phyloP scores from a whole-genome alignment of 2,797 vertebrate species.

The Danio albolineatus region DNA sequence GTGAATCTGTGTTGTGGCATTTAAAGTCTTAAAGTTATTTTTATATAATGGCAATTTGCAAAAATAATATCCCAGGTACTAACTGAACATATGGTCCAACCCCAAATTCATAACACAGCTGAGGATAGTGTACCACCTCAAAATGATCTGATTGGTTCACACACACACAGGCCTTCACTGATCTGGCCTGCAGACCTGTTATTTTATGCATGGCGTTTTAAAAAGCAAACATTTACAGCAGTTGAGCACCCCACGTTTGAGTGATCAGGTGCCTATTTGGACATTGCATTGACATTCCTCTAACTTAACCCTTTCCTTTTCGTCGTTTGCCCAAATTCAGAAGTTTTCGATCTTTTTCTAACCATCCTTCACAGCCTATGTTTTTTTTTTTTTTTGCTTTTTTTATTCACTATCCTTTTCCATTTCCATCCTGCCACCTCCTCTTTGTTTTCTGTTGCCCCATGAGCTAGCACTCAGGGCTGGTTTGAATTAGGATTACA shows the following conservation, averaged over 20 bases:
- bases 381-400: conserved; percentile 34
- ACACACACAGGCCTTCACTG: neutral
- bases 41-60: neutral
- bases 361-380: neutral
- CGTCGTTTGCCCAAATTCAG: too few relatives aligned
- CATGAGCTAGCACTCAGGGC: conserved; percentile 2
- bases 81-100: neutral
- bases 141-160: conserved; percentile 1
- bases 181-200: neutral
- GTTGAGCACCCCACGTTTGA: conserved; percentile 44
- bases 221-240: neutral
- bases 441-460: conserved; percentile 22
- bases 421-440: conserved; percentile 29
- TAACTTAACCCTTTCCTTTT: conserved; percentile 47
- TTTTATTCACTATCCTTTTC: conserved; percentile 20
- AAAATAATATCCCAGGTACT: neutral
- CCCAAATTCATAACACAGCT: neutral
- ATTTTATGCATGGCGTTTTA: neutral
- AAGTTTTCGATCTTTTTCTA: too few relatives aligned
- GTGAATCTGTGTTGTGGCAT: neutral
- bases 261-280: conserved; percentile 45
- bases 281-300: conserved; percentile 41
- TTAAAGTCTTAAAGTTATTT: neutral
- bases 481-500: conserved; percentile 39
- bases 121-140: neutral